phyloP scores from a whole-genome alignment of 2,797 vertebrate species.

The Neoniphon sammara region DNA sequence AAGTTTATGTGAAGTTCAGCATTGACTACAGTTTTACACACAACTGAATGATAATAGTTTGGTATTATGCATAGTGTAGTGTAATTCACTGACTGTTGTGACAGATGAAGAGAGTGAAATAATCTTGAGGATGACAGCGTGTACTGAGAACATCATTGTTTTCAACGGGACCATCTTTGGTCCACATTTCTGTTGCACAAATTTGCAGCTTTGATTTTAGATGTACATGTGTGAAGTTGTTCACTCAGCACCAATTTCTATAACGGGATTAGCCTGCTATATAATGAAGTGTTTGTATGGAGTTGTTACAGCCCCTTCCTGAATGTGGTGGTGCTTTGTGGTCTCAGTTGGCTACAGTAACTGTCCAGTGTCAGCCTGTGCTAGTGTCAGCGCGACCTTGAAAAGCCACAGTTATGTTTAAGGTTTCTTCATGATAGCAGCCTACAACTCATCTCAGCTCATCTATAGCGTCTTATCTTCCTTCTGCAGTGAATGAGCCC shows the following conservation, averaged over 20 bases:
- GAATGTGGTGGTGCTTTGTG: not conserved
- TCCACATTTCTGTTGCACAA: not conserved
- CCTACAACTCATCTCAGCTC: slow-evolving; percentile 33
- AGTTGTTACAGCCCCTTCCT: not conserved
- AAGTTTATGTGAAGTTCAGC: too few relatives aligned
- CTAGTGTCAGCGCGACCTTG: slow-evolving; percentile 26
- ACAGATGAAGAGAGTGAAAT: not conserved
- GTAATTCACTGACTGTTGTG: not conserved
- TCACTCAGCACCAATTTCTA: not conserved
- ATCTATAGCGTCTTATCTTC: slow-evolving; percentile 62
- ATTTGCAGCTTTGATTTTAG: not conserved
- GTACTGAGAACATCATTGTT: too few relatives aligned
- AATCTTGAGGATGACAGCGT: not conserved
- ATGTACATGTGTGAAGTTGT: not conserved
- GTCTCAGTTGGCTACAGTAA: not conserved
- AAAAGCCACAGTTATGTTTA: slow-evolving; percentile 43
- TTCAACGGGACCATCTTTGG: too few relatives aligned
- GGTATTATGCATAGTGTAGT: not conserved
- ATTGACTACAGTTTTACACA: too few relatives aligned
- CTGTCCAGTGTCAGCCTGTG: slow-evolving; percentile 1
- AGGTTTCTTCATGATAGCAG: slow-evolving; percentile 42
- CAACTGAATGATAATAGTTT: too few relatives aligned
- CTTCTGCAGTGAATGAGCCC: slow-evolving; percentile 39
- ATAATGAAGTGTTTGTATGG: slow-evolving; percentile 3
- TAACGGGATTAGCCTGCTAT: not conserved